Base-by-base conservation (phyloP, 2,113 vertebrate genomes). In the Hippocampus barbouri region DNA sequence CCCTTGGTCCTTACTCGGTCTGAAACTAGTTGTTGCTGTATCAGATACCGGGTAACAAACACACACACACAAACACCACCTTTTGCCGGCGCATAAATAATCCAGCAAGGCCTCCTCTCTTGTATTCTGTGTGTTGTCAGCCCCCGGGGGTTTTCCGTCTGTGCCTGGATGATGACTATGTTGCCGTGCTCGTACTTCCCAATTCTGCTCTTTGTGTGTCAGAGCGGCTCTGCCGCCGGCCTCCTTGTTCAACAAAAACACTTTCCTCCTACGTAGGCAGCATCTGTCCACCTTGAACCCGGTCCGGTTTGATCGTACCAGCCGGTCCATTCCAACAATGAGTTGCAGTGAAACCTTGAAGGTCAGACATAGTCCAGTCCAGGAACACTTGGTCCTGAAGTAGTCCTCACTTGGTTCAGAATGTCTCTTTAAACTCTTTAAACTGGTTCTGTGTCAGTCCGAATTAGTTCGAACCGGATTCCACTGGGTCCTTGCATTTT, bases 81-180 rank as follows among this genome's bases (percentile, higher is more conserved):
- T 73, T 80, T 73, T 78, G 79, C 34, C 85, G 74, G 71, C 84
- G 81, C 76, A 87, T 90, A 83, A 86, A 90, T 90, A 87, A 87
- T 87, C 82, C 83, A 89, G 63, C 25, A 78, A 49, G 72, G 64
- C 78, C 67, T 87, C 82, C 41, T 51, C 18, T 5, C 47, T 51
- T 51, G 69, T 71, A 73, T 87, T 85, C 73, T 82, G 75, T 85
- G 75, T 77, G 76, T 75, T 82, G 74, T 66, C 71, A 85, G 69
- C 83, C 84, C 82, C 78, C 0, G 63, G 63, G 40, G 40, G 57
- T 82, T 74, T 80, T 68, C 79, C 76, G 64, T 76, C 76, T 71
- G n/a, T 8, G 41, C 43, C 15, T 27, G 75, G 8, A 56, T 70
- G 51, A 61, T 67, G 76, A 66, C 77, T 43, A 65, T 66, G 60